A percentile compares a stretch with the other conserved stretches of the same genome.
Conservation (phyloP, 1,140 invertebrate species). For the Dinothrombium tinctorium region DNA sequence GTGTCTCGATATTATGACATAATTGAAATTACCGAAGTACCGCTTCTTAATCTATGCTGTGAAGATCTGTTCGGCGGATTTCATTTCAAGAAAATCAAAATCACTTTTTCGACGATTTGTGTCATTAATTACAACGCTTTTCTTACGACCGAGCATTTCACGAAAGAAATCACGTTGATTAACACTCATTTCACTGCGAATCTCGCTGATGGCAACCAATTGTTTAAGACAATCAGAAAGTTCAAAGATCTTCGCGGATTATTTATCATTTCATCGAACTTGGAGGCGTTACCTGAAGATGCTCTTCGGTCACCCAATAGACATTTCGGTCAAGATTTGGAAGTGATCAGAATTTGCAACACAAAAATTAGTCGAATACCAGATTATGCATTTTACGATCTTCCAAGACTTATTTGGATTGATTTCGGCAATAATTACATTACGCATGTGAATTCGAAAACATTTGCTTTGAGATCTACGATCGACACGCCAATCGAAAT, state of each 20-base stretch:
- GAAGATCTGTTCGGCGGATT: background rate
- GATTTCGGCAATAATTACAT: constrained; percentile 3
- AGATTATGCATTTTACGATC: background rate
- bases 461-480: background rate
- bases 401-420: background rate
- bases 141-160: background rate
- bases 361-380: background rate
- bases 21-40: background rate
- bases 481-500: background rate
- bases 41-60: background rate
- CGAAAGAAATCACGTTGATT: background rate
- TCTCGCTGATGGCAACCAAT: background rate
- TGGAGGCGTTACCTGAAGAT: background rate
- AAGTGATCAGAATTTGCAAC: background rate
- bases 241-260: background rate
- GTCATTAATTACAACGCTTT: background rate
- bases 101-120: background rate
- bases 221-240: background rate
- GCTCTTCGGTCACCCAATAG: background rate
- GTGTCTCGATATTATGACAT: background rate
- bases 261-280: background rate
- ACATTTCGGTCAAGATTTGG: background rate
- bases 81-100: background rate
- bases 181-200: background rate
- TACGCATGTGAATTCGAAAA: background rate